Evolutionary conservation across 92 coral and sea anemone species (phyloP), one percentile per base, ranked within the genome.

Genomic region (Ricordea florida): DNA sequence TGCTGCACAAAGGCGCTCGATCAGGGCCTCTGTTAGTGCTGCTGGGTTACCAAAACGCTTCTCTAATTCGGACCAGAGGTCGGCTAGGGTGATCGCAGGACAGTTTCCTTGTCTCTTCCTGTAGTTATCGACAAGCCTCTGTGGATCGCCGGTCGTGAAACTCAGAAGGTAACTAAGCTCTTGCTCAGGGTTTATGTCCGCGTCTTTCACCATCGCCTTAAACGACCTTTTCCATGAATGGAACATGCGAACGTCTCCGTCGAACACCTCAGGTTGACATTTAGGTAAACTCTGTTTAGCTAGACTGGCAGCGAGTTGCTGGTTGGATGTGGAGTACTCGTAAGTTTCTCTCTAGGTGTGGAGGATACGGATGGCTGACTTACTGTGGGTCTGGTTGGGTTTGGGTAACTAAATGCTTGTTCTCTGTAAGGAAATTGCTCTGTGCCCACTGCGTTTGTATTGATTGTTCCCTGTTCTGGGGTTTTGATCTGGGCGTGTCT

Each of bases 181-280:
- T 22, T 48, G n/a, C n/a, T n/a, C n/a, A n/a, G n/a, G n/a, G n/a
- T n/a, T n/a, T n/a, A n/a, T n/a, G n/a, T n/a, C n/a, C n/a, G n/a
- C n/a, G n/a, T n/a, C n/a, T n/a, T n/a, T n/a, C n/a, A n/a, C n/a
- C n/a, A n/a, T n/a, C n/a, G 66, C 35, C 44, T 56, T 42, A 42
- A 57, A 37, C 7, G 80, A 49, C 8, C 41, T 73, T 69, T 73
- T 56, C 70, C 80, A 73, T 34, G 69, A 53, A 58, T 43, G 69
- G 42, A 58, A 27, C 43, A 58, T 17, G 10, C 32, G 36, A 3
- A 28, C 58, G 35, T 58, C 70, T 41, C 80, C 80, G 6, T 10
- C 3, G 45, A 73, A 58, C 27, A 55, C 66, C 15, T 72, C 59
- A 7, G 56, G 69, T 25, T 72, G 57, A 28, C 69, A 72, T 15